Conservation (phyloP, 2,797 vertebrate genomes). For the Carcharodon carcharias region DNA sequence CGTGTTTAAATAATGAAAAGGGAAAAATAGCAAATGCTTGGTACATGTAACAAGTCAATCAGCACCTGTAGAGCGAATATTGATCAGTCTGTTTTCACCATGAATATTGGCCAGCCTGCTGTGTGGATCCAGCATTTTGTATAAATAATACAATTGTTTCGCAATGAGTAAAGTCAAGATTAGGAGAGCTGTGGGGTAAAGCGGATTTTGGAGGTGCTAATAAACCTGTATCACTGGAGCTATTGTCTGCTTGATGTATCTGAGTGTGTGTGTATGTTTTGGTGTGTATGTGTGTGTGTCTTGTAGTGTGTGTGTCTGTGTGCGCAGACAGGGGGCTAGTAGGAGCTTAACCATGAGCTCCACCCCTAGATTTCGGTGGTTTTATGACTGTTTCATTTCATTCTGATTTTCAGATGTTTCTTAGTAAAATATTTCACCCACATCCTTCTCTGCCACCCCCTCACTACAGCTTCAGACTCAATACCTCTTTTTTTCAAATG, state of each 20-base stretch:
- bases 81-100: background rate
- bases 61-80: background rate
- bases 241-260: background rate
- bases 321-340: too few species aligned
- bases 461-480: background rate
- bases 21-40: background rate
- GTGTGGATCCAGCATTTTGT: background rate
- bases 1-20: constrained; percentile 19
- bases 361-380: constrained; percentile 21
- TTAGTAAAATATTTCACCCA: constrained; percentile 23
- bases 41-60: background rate
- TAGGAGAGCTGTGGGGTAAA: too few species aligned
- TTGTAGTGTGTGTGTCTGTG: background rate
- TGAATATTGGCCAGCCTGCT: background rate
- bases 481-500: background rate
- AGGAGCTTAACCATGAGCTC: background rate
- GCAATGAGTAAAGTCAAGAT: background rate
- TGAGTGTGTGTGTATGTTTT: background rate
- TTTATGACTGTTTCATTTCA: constrained; percentile 33
- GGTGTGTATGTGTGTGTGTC: too few species aligned
- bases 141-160: constrained; percentile 19
- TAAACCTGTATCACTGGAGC: background rate
- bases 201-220: background rate
- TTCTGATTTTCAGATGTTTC: constrained; percentile 35
- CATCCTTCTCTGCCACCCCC: constrained; percentile 19